Percentiles rank a stretch among this genome's conserved stretches.
phyloP scores from a whole-genome alignment of 1,140 invertebrate genomes.

The Halyomorpha halys region DNA sequence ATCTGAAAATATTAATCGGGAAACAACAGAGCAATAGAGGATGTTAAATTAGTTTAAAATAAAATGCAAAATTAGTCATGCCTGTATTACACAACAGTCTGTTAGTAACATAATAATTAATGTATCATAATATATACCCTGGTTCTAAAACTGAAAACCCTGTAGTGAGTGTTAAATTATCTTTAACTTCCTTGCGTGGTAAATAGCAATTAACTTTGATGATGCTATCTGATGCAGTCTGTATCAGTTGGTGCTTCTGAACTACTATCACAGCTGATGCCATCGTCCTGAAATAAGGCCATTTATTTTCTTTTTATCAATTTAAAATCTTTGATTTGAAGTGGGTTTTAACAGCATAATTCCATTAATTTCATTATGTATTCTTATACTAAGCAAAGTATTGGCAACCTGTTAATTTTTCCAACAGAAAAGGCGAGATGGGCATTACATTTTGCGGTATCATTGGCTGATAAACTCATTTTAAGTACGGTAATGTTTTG shows the following conservation, averaged over 20 bases:
- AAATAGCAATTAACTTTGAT: slow-evolving; percentile 44
- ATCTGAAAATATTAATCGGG: too few relatives aligned
- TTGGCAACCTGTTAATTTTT: slow-evolving; percentile 26
- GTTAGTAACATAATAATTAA: too few relatives aligned
- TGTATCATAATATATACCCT: slow-evolving; percentile 3
- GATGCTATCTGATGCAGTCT: slow-evolving; percentile 45
- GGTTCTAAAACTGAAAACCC: slow-evolving; percentile 22
- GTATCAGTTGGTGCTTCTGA: slow-evolving; percentile 49
- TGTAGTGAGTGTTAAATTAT: slow-evolving; percentile 8
- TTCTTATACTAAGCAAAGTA: too few relatives aligned
- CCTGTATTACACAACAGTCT: too few relatives aligned
- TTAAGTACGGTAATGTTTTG: slow-evolving; percentile 37
- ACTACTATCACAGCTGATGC: slow-evolving; percentile 44
- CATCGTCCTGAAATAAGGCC: slow-evolving; percentile 33
- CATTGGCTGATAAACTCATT: slow-evolving; percentile 34
- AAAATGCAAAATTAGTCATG: too few relatives aligned
- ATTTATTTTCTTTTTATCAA: too few relatives aligned
- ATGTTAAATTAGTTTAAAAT: too few relatives aligned
- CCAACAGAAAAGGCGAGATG: slow-evolving; percentile 15
- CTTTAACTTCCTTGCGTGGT: slow-evolving; percentile 30
- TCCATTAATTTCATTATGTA: too few relatives aligned
- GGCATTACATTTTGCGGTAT: neutral
- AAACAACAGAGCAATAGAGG: too few relatives aligned
- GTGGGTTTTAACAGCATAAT: too few relatives aligned
- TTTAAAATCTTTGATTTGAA: too few relatives aligned